Evolutionary conservation across 2,113 vertebrate species (phyloP).

Genomic region (Pseudolaguvia tuberculata): DNA sequence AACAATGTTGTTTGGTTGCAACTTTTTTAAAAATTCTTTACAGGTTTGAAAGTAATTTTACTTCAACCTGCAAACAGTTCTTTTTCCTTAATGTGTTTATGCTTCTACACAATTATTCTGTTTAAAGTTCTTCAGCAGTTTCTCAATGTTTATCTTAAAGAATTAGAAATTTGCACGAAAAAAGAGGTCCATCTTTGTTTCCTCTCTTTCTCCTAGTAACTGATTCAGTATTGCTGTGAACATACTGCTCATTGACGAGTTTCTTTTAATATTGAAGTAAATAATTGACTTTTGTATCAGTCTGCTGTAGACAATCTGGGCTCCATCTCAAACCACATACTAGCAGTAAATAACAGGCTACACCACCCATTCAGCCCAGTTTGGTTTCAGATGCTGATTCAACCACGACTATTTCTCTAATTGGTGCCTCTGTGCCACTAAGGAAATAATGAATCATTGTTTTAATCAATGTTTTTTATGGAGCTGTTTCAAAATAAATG

Average conservation of each 20-base stretch:
- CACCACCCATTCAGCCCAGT: conserved; percentile 26
- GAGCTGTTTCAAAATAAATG: conserved; percentile 55
- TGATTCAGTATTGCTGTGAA: not conserved
- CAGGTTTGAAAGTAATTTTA: conserved; percentile 51
- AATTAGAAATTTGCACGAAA: conserved; percentile 54
- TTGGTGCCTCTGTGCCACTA: conserved; percentile 55
- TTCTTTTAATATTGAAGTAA: conserved; percentile 40
- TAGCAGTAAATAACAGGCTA: conserved; percentile 12
- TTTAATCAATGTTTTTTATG: conserved; percentile 64
- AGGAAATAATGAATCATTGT: conserved; percentile 68
- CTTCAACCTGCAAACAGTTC: conserved; percentile 52
- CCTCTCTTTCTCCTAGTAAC: conserved; percentile 5
- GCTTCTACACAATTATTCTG: conserved; percentile 49
- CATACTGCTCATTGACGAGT: conserved; percentile 1
- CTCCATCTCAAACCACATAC: not conserved
- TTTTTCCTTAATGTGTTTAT: conserved; percentile 53
- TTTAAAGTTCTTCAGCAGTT: conserved; percentile 49
- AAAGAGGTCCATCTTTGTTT: conserved; percentile 41
- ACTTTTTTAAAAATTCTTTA: conserved; percentile 47
- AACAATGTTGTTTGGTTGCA: conserved; percentile 50
- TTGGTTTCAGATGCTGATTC: conserved; percentile 36
- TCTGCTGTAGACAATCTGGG: conserved; percentile 52
- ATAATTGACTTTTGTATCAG: conserved; percentile 50
- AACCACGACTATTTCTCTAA: conserved; percentile 56
- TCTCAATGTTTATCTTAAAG: conserved; percentile 53